phyloP scores from a whole-genome alignment of 2,888 invertebrate species.

The Hipparchia sbordonii region DNA sequence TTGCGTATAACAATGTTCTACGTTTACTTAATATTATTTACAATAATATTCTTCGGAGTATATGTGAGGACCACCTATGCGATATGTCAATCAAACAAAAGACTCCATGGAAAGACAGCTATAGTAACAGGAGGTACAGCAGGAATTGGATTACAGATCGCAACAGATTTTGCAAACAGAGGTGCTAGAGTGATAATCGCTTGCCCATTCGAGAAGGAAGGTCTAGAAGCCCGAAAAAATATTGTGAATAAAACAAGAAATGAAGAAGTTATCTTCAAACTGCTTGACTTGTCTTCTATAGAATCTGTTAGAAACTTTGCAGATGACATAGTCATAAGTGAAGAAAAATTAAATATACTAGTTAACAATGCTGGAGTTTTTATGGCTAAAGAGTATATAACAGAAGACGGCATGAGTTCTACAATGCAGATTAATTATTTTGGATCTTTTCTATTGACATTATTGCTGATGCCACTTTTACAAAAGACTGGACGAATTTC shows the following conservation, averaged over 20 bases:
- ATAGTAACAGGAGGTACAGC: constrained; percentile 71
- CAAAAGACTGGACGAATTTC: constrained; percentile 68
- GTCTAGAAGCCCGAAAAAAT: constrained; percentile 63
- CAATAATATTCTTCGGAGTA: constrained; percentile 41
- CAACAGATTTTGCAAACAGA: constrained; percentile 57
- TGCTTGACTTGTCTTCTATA: constrained; percentile 86
- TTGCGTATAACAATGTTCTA: too few relatives aligned
- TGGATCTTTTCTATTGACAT: constrained; percentile 94
- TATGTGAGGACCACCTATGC: constrained; percentile 66
- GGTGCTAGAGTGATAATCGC: constrained; percentile 64
- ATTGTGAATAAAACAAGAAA: constrained; percentile 85
- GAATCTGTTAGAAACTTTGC: constrained; percentile 55
- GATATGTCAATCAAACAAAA: constrained; percentile 48
- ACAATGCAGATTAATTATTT: constrained; percentile 96
- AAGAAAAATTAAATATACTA: constrained; percentile 87
- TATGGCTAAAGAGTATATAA: constrained; percentile 61
- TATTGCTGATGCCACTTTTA: constrained; percentile 92
- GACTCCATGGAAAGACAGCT: constrained; percentile 55
- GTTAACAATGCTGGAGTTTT: constrained; percentile 93
- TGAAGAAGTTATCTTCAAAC: constrained; percentile 84
- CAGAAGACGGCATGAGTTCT: constrained; percentile 90
- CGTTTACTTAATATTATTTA: background rate
- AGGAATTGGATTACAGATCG: constrained; percentile 66
- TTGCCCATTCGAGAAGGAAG: constrained; percentile 61
- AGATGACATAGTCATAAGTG: constrained; percentile 33